phyloP scores from a whole-genome alignment of 2,113 vertebrate genomes.

The Hassar affinis region DNA sequence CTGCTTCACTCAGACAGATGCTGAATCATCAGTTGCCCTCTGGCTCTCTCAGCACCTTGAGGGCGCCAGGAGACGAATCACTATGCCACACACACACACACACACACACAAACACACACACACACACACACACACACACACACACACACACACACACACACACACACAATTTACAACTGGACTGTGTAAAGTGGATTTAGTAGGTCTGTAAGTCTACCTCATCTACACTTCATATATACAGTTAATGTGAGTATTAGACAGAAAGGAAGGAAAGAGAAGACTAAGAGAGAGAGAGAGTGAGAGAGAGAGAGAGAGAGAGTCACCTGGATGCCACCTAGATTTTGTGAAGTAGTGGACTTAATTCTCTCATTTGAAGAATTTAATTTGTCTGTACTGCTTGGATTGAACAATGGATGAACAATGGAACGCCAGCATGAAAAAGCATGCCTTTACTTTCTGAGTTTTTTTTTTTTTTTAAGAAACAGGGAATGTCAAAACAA shows the following conservation, averaged over 20 bases:
- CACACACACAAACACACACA: slow-evolving; percentile 1
- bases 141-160: slow-evolving; percentile 35
- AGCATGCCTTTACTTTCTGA: not conserved
- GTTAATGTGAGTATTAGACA: slow-evolving; percentile 54
- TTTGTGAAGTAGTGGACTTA: slow-evolving; percentile 65
- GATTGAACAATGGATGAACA: not conserved
- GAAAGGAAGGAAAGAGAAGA: slow-evolving; percentile 8
- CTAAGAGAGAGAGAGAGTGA: not conserved
- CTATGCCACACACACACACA: not conserved
- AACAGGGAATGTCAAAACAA: slow-evolving; percentile 17
- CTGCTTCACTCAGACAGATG: slow-evolving; percentile 65
- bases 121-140: slow-evolving; percentile 1
- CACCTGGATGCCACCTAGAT: slow-evolving; percentile 50
- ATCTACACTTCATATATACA: slow-evolving; percentile 25
- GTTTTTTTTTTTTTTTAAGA: not conserved
- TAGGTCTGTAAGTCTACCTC: not conserved
- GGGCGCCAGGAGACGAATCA: slow-evolving; percentile 62
- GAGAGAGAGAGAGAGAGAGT: slow-evolving; percentile 31
- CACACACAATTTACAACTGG: not conserved
- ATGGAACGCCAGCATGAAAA: not conserved
- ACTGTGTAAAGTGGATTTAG: not conserved
- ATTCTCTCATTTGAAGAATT: not conserved
- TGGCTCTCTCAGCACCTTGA: slow-evolving; percentile 67
- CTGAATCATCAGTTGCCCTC: slow-evolving; percentile 74
- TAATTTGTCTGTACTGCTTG: not conserved